Conservation (phyloP, 2,888 invertebrate species). For the Lochmaea capreae region DNA sequence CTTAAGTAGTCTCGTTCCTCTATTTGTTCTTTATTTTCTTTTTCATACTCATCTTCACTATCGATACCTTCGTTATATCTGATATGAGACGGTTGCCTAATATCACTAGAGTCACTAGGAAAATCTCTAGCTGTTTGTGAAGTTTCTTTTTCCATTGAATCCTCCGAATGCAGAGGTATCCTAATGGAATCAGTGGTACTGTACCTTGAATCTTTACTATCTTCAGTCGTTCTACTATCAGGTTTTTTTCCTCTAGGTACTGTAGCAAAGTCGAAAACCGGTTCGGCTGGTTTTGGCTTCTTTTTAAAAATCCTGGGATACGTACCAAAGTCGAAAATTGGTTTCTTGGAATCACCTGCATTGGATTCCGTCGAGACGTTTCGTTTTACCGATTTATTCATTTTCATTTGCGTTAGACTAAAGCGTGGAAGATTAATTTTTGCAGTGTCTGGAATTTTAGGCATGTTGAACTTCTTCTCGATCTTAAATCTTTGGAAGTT, state of each 20-base stretch:
- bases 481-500: slow-evolving; percentile 64
- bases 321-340: slow-evolving; percentile 79
- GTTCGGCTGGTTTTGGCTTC: slow-evolving; percentile 52
- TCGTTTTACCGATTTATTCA: slow-evolving; percentile 62
- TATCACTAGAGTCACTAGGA: slow-evolving; percentile 47
- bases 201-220: slow-evolving; percentile 49
- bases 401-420: slow-evolving; percentile 61
- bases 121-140: slow-evolving; percentile 45
- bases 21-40: slow-evolving; percentile 70
- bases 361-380: slow-evolving; percentile 68
- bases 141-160: slow-evolving; percentile 55
- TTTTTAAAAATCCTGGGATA: slow-evolving; percentile 78
- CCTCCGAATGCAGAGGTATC: slow-evolving; percentile 62
- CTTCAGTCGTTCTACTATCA: slow-evolving; percentile 32
- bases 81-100: slow-evolving; percentile 55
- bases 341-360: slow-evolving; percentile 69
- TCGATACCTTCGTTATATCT: slow-evolving; percentile 64
- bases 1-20: slow-evolving; percentile 57
- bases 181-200: slow-evolving; percentile 53
- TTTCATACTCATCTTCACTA: slow-evolving; percentile 68
- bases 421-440: slow-evolving; percentile 73
- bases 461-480: slow-evolving; percentile 72
- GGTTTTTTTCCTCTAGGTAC: slow-evolving; percentile 67
- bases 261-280: slow-evolving; percentile 76
- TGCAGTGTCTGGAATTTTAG: slow-evolving; percentile 72